phyloP scores from a whole-genome alignment of 2,113 vertebrate species.

The Salminus brasiliensis region DNA sequence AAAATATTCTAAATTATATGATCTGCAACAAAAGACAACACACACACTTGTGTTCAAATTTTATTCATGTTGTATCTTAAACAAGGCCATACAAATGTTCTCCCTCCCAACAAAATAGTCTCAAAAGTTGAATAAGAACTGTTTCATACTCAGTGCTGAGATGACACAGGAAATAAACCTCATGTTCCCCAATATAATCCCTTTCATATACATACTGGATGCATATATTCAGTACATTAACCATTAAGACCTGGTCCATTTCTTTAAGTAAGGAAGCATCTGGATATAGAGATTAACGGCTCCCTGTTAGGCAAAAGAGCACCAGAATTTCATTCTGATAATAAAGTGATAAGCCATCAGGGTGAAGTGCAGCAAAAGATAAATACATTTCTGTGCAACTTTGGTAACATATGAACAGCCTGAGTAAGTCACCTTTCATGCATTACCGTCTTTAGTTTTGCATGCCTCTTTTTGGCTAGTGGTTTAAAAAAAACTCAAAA shows the following conservation, averaged over 20 bases:
- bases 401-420: constrained; percentile 40
- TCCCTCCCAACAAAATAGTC: constrained; percentile 30
- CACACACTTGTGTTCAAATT: constrained; percentile 39
- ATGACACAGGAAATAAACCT: constrained; percentile 48
- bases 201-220: background rate
- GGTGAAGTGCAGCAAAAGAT: constrained; percentile 14
- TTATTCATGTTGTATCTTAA: constrained; percentile 42
- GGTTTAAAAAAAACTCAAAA: background rate
- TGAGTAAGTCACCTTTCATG: constrained; percentile 33
- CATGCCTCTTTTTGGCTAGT: background rate
- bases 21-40: no score
- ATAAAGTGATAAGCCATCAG: constrained; percentile 7
- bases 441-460: background rate
- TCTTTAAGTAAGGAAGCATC: constrained; percentile 1
- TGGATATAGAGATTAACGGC: background rate
- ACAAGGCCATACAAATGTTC: constrained; percentile 58
- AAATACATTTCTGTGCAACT: constrained; percentile 24
- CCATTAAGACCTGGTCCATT: constrained; percentile 8
- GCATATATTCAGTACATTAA: background rate
- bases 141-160: constrained; percentile 36
- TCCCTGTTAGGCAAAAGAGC: constrained; percentile 13
- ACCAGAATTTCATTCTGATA: constrained; percentile 23
- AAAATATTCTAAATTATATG: no score
- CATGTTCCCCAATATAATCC: constrained; percentile 32
- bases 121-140: no score